Percentiles rank a stretch among this genome's conserved stretches.
Evolutionary conservation across 2,888 invertebrate species (phyloP).

Genomic region (Drosophila barbarae): DNA sequence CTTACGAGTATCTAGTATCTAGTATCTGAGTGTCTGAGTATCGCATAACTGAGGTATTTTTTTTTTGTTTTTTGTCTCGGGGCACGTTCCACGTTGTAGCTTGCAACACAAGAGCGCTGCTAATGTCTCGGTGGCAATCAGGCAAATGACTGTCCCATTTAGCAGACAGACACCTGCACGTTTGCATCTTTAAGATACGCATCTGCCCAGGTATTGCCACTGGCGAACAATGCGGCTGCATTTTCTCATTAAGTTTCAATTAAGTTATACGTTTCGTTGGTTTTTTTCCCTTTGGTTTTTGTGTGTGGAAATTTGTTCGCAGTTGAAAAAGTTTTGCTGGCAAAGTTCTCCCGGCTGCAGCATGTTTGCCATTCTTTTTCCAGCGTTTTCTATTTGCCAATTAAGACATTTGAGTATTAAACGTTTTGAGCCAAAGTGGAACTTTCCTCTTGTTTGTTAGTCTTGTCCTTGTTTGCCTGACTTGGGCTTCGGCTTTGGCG

Average conservation of each 20-base stretch:
- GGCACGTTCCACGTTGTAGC: constrained; percentile 35
- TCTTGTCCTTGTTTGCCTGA: constrained; percentile 21
- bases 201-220: constrained; percentile 33
- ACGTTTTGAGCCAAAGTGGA: constrained; percentile 36
- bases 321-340: constrained; percentile 36
- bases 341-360: constrained; percentile 40
- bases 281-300: constrained; percentile 15
- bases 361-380: constrained; percentile 6
- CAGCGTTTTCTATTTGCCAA: constrained; percentile 42
- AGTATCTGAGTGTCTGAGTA: constrained; percentile 24
- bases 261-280: constrained; percentile 39
- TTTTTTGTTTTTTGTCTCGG: constrained; percentile 9
- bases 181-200: constrained; percentile 52
- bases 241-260: constrained; percentile 70
- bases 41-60: constrained; percentile 17
- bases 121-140: constrained; percentile 45
- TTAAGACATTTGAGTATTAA: constrained; percentile 50
- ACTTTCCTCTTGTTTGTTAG: constrained; percentile 30
- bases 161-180: constrained; percentile 39
- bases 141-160: constrained; percentile 48
- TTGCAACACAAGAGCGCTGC: constrained; percentile 21
- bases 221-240: constrained; percentile 52
- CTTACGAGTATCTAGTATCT: constrained; percentile 42
- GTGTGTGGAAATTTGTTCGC: constrained; percentile 26
- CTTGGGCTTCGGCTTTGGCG: constrained; percentile 24